Percentiles rank a stretch among this genome's conserved stretches.
Conservation (phyloP, 2,888 invertebrate genomes). For the Nomada lathburiana region DNA sequence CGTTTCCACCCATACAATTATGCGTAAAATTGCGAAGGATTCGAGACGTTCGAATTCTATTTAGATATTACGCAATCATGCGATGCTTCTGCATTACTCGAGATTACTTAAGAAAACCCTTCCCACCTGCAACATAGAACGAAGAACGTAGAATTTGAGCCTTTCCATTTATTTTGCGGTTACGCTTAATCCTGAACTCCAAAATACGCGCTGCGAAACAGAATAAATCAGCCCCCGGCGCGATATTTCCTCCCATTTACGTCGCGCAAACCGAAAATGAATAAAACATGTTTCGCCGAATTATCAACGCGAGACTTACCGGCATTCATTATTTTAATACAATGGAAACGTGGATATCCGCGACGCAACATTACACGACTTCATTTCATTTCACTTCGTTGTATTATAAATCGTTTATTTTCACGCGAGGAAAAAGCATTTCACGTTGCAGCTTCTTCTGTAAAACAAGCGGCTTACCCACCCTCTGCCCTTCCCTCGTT, state of each 20-base stretch:
- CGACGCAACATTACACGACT: not conserved
- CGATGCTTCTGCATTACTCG: too few species aligned
- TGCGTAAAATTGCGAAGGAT: too few species aligned
- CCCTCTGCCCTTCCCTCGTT: too few species aligned
- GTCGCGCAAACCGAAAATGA: not conserved
- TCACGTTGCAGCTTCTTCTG: constrained; percentile 23
- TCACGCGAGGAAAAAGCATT: not conserved
- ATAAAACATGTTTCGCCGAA: constrained; percentile 22
- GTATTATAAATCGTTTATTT: constrained; percentile 2
- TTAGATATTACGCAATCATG: too few species aligned
- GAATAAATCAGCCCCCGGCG: not conserved
- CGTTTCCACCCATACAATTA: too few species aligned
- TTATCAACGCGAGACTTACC: not conserved
- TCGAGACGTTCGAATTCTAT: too few species aligned
- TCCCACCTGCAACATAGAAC: too few species aligned
- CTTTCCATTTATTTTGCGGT: too few species aligned
- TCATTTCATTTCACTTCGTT: constrained; percentile 6
- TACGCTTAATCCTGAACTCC: too few species aligned
- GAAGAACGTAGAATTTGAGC: too few species aligned
- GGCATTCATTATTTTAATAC: constrained; percentile 23
- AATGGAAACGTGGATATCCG: constrained; percentile 1
- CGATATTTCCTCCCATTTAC: not conserved
- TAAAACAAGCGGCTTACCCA: not conserved
- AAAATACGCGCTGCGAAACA: not conserved
- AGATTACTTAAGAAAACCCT: too few species aligned